A percentile compares a stretch with the other conserved stretches of the same genome.
These are phyloP conservation scores for Holcopasites calliopsidis DNA, from an alignment of 1,140 invertebrate species.

Conservation along the genomic window DNA sequence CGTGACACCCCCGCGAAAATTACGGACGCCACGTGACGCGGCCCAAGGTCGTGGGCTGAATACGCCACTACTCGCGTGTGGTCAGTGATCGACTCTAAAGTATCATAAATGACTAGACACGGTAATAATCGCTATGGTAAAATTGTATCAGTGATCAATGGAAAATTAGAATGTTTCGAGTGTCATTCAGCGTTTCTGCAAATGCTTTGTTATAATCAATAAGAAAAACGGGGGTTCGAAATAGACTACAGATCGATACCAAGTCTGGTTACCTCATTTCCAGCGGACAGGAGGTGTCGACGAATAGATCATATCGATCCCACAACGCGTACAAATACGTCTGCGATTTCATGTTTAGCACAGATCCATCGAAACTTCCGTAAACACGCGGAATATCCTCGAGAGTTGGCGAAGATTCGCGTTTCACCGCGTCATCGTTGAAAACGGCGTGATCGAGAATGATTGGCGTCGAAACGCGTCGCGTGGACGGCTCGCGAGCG, in stretches of 20 bases:
- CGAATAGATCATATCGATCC: neutral
- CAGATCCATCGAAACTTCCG: slow-evolving; percentile 15
- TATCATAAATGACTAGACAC: too few species aligned
- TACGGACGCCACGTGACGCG: slow-evolving; percentile 26
- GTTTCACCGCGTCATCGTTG: slow-evolving; percentile 25
- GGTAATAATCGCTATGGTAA: too few species aligned
- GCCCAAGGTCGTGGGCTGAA: slow-evolving; percentile 11
- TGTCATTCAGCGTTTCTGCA: neutral
- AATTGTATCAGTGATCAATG: neutral
- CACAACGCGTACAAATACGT: neutral
- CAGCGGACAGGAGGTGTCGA: neutral
- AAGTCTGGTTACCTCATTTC: slow-evolving; percentile 31
- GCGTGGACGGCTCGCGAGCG: neutral
- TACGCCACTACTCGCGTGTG: neutral
- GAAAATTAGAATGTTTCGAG: neutral
- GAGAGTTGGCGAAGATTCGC: neutral
- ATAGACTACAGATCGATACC: slow-evolving; percentile 3
- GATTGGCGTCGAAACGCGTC: slow-evolving; percentile 11
- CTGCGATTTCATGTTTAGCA: neutral
- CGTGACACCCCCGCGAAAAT: slow-evolving; percentile 38
- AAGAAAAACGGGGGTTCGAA: neutral
- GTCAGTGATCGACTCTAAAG: too few species aligned
- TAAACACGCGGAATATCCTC: slow-evolving; percentile 24
- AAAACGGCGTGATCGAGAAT: neutral
- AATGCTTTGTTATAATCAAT: neutral